Conservation (phyloP, 2,113 vertebrate species). For the Odocoileus hemionus region DNA sequence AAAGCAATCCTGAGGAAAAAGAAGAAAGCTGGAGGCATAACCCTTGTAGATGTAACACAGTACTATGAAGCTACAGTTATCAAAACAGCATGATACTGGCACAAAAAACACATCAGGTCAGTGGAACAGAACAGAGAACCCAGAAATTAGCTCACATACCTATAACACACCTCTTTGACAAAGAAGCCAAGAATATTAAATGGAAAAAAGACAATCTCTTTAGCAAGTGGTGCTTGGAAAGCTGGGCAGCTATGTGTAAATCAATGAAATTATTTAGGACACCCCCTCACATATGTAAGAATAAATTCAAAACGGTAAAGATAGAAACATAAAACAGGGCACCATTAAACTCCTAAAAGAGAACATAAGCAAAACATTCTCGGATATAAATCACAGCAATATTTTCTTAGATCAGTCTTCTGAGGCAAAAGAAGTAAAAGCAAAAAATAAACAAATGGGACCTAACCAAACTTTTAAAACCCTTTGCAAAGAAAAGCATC, state of each 20-base stretch:
- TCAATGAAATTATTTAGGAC: not conserved
- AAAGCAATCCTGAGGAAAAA: not conserved
- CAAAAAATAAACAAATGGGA: not conserved
- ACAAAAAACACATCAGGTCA: not conserved
- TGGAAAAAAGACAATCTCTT: not conserved
- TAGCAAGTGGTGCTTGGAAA: not conserved
- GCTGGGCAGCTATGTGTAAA: not conserved
- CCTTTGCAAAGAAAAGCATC: not conserved
- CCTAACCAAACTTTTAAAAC: not conserved
- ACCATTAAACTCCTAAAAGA: not conserved
- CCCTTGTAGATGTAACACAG: not conserved
- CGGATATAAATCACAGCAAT: not conserved
- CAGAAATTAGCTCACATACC: not conserved
- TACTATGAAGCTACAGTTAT: not conserved
- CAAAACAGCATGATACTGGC: not conserved
- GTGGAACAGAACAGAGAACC: not conserved
- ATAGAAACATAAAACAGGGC: not conserved
- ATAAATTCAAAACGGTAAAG: not conserved
- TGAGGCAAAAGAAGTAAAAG: not conserved
- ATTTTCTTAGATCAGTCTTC: not conserved
- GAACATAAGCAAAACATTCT: not conserved
- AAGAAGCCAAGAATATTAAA: not conserved
- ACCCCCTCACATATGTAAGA: not conserved
- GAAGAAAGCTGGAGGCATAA: not conserved
- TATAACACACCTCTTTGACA: not conserved